These are phyloP conservation scores for Callionymus lyra DNA, from an alignment of 2,113 vertebrate genomes.

Conservation along the genomic window DNA sequence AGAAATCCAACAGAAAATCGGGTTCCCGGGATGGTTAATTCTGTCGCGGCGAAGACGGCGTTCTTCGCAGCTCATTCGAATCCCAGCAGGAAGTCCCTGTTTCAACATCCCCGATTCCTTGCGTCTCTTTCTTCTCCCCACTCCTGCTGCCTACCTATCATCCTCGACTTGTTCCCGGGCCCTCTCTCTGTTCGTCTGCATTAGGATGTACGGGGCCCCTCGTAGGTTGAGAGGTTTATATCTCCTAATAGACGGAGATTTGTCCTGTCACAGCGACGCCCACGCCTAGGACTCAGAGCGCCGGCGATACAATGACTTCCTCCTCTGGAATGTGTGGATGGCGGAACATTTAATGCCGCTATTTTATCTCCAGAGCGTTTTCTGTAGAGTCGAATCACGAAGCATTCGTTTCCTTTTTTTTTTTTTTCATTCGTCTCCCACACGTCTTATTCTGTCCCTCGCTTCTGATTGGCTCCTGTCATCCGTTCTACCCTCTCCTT, in stretches of 20 bases:
- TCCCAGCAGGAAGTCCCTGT: no score
- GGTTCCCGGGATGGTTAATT: no score
- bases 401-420: slow-evolving; percentile 43
- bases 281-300: slow-evolving; percentile 53
- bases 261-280: slow-evolving; percentile 59
- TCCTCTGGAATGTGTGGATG: slow-evolving; percentile 16
- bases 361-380: slow-evolving; percentile 46
- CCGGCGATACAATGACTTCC: slow-evolving; percentile 23
- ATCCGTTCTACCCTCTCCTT: no score
- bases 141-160: no score
- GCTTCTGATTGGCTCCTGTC: slow-evolving; percentile 6
- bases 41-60: no score
- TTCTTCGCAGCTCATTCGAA: no score
- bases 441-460: slow-evolving; percentile 9
- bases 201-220: slow-evolving; percentile 58
- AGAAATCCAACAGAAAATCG: no score
- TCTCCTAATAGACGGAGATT: slow-evolving; percentile 64
- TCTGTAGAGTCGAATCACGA: slow-evolving; percentile 39
- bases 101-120: slow-evolving; percentile 17
- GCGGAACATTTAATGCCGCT: no score
- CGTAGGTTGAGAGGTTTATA: slow-evolving; percentile 60
- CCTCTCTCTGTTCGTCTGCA: slow-evolving; percentile 31
- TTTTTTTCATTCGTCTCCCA: slow-evolving; percentile 17
- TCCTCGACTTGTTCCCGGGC: slow-evolving; percentile 35
- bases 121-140: slow-evolving; percentile 20